Evolutionary conservation across 2,888 invertebrate genomes (phyloP), one percentile per base, ranked within the genome.

Genomic region (Dinocampus coccinellae): DNA sequence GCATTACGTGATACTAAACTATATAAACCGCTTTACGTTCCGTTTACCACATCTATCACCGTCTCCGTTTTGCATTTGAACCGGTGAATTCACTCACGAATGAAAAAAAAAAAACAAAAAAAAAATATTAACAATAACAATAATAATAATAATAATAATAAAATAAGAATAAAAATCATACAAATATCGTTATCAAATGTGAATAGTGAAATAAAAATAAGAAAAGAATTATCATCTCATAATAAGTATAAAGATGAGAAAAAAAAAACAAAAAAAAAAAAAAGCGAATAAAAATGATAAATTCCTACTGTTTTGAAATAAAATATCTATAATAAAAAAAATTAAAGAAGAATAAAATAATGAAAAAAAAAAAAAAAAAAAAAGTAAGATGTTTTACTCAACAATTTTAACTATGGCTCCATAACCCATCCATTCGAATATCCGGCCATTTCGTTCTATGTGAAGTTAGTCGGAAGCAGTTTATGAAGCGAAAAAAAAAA

Each of bases 1-100:
- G 55, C 47, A 47, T 79, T 75, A 75, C 76, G 74, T 70, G 70
- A 69, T 69, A 67, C 42, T 65, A 68, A 72, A 73, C 74, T 74
- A 66, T 77, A 75, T 75, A 75, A 75, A 77, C 74, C 71, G 76
- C 72, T 77, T 77, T 77, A 76, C 76, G 68, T 77, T 70, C 74
- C 77, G 77, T 76, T 76, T 77, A 74, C 75, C 72, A 69, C 69
- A 58, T 67, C 74, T 67, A 73, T 57, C 65, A 60, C 73, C 70
- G 55, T 62, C 67, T 62, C 67, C 71, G 69, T 74, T 73, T 69
- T 68, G 60, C 70, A 71, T 73, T 73, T 70, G 67, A 68, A 73
- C 53, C 74, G 70, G 73, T 70, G 74, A 76, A 70, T 77, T 77
- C 70, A 69, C 72, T 73, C 53, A 65, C 47, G 36, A 65, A n/a